These are phyloP conservation scores for Galerucella pusilla DNA, from an alignment of 2,888 invertebrate genomes.

Conservation along the genomic window DNA sequence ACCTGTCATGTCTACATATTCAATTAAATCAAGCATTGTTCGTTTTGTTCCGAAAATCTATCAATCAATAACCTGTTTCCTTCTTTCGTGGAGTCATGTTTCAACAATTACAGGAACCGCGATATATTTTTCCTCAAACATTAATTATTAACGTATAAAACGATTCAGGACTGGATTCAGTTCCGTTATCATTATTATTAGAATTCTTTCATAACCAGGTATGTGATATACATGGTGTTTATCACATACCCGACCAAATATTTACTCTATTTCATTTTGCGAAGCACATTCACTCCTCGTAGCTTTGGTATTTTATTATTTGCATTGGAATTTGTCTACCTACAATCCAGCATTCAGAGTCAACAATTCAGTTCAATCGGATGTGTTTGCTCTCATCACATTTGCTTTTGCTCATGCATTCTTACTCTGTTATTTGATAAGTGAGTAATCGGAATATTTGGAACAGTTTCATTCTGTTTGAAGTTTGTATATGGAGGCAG, in stretches of 20 bases:
- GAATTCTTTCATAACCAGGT: too few species aligned
- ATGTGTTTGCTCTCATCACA: not conserved
- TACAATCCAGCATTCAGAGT: not conserved
- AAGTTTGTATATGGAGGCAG: not conserved
- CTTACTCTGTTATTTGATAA: slow-evolving; percentile 1
- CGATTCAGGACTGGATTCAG: slow-evolving; percentile 1
- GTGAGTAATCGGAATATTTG: slow-evolving; percentile 3
- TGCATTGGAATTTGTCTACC: not conserved
- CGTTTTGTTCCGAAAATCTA: slow-evolving; percentile 4
- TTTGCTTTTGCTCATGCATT: slow-evolving; percentile 2
- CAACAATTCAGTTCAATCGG: not conserved
- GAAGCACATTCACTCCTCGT: not conserved
- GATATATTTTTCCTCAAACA: slow-evolving; percentile 9
- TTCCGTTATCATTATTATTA: not conserved
- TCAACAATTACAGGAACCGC: slow-evolving; percentile 12
- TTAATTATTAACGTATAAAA: slow-evolving; percentile 11
- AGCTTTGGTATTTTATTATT: not conserved
- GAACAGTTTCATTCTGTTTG: not conserved
- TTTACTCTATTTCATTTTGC: not conserved
- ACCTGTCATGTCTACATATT: slow-evolving; percentile 4
- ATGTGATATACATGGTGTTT: too few species aligned
- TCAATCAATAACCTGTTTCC: slow-evolving; percentile 1
- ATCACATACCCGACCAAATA: not conserved
- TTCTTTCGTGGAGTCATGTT: slow-evolving; percentile 11
- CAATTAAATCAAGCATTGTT: slow-evolving; percentile 5